Conservation (phyloP, 2,888 invertebrate genomes). For the Phoronis australis region DNA sequence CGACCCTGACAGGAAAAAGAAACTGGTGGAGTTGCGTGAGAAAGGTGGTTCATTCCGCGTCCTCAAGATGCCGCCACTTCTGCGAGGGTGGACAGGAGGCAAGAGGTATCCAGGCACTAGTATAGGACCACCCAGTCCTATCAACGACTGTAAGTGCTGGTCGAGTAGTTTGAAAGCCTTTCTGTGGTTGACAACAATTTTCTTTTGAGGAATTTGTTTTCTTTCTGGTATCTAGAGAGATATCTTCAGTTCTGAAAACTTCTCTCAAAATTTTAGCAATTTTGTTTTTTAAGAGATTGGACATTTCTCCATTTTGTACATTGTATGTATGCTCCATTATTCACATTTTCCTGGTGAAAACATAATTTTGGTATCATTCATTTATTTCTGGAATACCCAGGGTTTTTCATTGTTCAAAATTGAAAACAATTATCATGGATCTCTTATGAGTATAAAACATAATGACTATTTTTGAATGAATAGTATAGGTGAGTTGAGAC, state of each 20-base stretch:
- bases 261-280: background rate
- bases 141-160: constrained; percentile 70
- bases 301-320: background rate
- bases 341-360: too few species aligned
- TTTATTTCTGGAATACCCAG: too few species aligned
- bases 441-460: too few species aligned
- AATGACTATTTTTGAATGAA: too few species aligned
- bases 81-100: constrained; percentile 92
- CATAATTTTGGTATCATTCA: too few species aligned
- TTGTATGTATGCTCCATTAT: too few species aligned
- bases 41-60: constrained; percentile 45
- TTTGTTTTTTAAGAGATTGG: background rate
- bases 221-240: too few species aligned
- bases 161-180: background rate
- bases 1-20: constrained; percentile 69
- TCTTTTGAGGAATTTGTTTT: too few species aligned
- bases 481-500: too few species aligned
- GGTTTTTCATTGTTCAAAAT: too few species aligned
- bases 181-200: too few species aligned
- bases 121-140: constrained; percentile 83
- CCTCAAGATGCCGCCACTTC: constrained; percentile 68
- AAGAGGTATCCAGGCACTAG: constrained; percentile 78
- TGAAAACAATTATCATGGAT: too few species aligned
- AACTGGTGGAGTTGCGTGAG: constrained; percentile 65
- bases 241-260: background rate